These are phyloP conservation scores for Lamellibrachia luymesi DNA, from an alignment of 1,140 invertebrate species.

Conservation along the genomic window DNA sequence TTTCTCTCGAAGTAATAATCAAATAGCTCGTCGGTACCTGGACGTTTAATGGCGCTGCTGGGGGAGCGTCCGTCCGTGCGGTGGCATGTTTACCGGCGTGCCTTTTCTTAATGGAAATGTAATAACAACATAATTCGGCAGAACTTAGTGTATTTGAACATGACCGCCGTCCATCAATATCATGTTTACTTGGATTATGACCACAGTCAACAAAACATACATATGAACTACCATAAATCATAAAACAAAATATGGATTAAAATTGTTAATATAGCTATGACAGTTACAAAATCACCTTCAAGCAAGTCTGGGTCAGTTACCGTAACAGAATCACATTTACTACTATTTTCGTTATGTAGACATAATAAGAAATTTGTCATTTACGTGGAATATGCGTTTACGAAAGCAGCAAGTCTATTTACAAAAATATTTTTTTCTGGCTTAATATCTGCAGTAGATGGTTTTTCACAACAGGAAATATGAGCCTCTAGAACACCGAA, in stretches of 20 bases:
- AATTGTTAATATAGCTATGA: not conserved
- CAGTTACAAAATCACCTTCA: not conserved
- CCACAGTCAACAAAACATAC: not conserved
- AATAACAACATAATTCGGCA: slow-evolving; percentile 1
- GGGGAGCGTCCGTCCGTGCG: not conserved
- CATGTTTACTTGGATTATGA: not conserved
- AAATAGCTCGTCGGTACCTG: not conserved
- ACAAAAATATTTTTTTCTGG: not conserved
- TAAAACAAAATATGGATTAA: not conserved
- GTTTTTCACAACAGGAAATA: too few relatives aligned
- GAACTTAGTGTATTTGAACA: not conserved
- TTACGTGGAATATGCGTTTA: not conserved
- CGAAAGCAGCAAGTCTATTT: not conserved
- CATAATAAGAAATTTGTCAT: not conserved
- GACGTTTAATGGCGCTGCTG: not conserved
- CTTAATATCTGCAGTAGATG: not conserved
- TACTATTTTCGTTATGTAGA: not conserved
- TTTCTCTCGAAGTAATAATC: not conserved
- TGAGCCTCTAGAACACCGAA: too few relatives aligned
- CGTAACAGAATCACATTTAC: not conserved
- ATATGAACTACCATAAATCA: not conserved
- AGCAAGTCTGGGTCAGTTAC: not conserved
- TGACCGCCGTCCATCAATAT: too few relatives aligned
- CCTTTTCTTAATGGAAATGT: not conserved
- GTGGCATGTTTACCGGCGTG: not conserved